A percentile compares a stretch with the other conserved stretches of the same genome.
phyloP scores from a whole-genome alignment of 2,888 invertebrate species.

The Eupsilia transversa region DNA sequence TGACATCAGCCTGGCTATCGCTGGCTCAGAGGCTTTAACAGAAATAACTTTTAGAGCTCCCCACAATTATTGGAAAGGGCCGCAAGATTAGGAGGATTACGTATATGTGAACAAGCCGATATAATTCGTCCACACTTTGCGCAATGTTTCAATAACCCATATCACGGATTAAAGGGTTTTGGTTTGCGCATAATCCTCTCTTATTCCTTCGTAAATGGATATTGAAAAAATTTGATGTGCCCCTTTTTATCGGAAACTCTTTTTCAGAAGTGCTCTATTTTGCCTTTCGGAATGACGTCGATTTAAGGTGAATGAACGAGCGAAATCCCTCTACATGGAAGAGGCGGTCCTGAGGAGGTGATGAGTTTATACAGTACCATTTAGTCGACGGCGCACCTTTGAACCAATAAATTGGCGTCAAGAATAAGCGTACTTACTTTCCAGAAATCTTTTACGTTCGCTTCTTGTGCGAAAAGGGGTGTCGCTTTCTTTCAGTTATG shows the following conservation, averaged over 20 bases:
- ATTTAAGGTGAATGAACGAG: conserved; percentile 90
- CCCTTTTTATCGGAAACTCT: conserved; percentile 87
- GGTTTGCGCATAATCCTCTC: conserved; percentile 86
- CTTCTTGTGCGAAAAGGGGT: conserved; percentile 67
- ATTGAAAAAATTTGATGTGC: conserved; percentile 88
- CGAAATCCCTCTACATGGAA: conserved; percentile 88
- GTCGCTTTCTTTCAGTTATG: conserved; percentile 67
- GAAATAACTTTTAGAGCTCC: conserved; percentile 67
- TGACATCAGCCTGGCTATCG: conserved; percentile 46
- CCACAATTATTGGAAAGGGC: conserved; percentile 71
- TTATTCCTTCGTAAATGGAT: conserved; percentile 88
- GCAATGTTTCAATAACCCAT: conserved; percentile 85
- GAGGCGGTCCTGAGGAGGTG: conserved; percentile 88
- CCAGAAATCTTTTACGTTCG: conserved; percentile 75
- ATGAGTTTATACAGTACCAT: conserved; percentile 88
- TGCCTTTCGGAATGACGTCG: conserved; percentile 87
- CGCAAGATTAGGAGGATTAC: conserved; percentile 70
- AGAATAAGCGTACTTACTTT: conserved; percentile 78
- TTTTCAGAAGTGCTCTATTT: conserved; percentile 88
- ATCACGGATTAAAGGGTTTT: conserved; percentile 85
- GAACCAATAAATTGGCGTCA: conserved; percentile 85
- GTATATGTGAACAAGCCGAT: conserved; percentile 71
- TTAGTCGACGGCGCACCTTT: conserved; percentile 87
- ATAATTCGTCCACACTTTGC: conserved; percentile 79
- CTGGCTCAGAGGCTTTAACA: conserved; percentile 54